Percentiles rank a stretch among this genome's conserved stretches.
phyloP scores from a whole-genome alignment of 2,797 vertebrate genomes.

The Carapus acus region DNA sequence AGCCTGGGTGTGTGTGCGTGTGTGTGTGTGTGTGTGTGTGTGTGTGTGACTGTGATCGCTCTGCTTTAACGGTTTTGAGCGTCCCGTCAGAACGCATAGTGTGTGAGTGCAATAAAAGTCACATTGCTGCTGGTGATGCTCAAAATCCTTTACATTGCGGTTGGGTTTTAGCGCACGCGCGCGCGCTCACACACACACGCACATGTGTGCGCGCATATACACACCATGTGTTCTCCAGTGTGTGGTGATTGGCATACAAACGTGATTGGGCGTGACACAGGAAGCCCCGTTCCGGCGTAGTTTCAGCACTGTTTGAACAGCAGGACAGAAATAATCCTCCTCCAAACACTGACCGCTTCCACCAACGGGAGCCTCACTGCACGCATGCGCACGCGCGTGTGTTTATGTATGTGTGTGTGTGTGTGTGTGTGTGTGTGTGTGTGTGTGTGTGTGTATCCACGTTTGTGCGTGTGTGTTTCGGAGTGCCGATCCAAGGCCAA shows the following conservation, averaged over 20 bases:
- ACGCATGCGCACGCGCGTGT: conserved; percentile 3
- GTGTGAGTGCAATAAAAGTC: too few species aligned
- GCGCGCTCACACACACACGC: too few species aligned
- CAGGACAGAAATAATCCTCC: conserved; percentile 33
- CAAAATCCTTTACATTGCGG: conserved; percentile 8
- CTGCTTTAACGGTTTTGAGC: conserved; percentile 11
- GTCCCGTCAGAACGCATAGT: background rate
- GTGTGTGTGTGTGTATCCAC: conserved; percentile 6
- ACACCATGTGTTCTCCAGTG: conserved; percentile 3
- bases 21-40: too few species aligned
- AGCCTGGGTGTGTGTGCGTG: background rate
- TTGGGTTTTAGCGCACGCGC: too few species aligned
- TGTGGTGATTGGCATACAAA: conserved; percentile 30
- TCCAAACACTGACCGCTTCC: conserved; percentile 20
- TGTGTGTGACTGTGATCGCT: background rate
- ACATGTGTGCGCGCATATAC: too few species aligned
- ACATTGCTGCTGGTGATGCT: conserved; percentile 21
- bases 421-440: conserved; percentile 4
- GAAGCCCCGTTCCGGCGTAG: conserved; percentile 46
- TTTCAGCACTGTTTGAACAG: conserved; percentile 35
- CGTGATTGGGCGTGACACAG: conserved; percentile 37
- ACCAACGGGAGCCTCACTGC: conserved; percentile 1
- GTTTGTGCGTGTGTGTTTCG: conserved; percentile 24
- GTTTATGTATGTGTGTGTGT: background rate
- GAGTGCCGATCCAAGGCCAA: conserved; percentile 26